Percentiles rank a stretch among this genome's conserved stretches.
These are phyloP conservation scores for Plebejus anna DNA, from an alignment of 2,888 invertebrate genomes.

Conservation along the genomic window DNA sequence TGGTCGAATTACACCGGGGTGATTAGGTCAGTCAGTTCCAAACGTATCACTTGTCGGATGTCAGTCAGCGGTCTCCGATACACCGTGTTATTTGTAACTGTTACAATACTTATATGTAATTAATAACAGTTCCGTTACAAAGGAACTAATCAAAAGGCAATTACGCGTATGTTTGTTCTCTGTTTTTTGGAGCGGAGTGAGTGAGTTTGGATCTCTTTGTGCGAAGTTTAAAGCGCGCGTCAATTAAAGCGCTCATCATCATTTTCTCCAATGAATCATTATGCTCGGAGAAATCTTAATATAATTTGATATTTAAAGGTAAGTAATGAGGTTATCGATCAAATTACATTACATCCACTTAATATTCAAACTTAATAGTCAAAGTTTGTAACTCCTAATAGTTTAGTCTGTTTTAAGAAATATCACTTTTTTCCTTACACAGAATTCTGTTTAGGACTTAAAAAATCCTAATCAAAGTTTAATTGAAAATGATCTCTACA, in stretches of 20 bases:
- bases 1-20: slow-evolving; percentile 48
- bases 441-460: no score
- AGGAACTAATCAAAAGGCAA: slow-evolving; percentile 32
- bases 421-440: no score
- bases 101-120: slow-evolving; percentile 35
- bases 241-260: slow-evolving; percentile 15
- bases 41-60: slow-evolving; percentile 40
- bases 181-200: slow-evolving; percentile 18
- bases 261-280: slow-evolving; percentile 25
- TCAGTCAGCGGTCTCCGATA: slow-evolving; percentile 42
- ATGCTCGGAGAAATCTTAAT: neutral
- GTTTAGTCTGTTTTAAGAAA: no score
- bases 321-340: neutral
- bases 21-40: slow-evolving; percentile 45
- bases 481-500: no score
- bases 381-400: no score
- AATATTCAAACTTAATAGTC: no score
- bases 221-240: slow-evolving; percentile 12
- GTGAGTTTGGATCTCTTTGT: slow-evolving; percentile 18
- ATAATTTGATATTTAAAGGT: slow-evolving; percentile 9
- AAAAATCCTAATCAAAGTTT: no score
- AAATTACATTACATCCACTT: no score
- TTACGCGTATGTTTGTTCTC: slow-evolving; percentile 30
- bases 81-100: slow-evolving; percentile 38
- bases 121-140: slow-evolving; percentile 31